phyloP scores from a whole-genome alignment of 2,888 invertebrate genomes.

The Eilema sororculum region DNA sequence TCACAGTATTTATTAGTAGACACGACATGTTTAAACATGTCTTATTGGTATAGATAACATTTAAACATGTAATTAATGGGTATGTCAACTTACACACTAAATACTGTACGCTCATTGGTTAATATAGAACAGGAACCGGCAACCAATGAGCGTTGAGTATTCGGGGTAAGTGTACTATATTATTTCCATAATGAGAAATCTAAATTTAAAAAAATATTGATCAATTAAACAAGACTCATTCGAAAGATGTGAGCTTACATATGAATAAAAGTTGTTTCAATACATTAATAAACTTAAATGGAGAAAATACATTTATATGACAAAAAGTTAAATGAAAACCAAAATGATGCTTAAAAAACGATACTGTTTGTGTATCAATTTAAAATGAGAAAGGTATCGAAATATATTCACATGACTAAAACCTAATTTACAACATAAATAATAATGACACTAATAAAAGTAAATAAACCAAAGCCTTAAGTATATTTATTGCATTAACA shows the following conservation, averaged over 20 bases:
- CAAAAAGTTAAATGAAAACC: neutral
- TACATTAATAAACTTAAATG: neutral
- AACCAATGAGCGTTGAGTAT: neutral
- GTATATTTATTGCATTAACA: neutral
- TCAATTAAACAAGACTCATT: neutral
- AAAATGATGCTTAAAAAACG: neutral
- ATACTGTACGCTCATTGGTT: no score
- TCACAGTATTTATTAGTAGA: neutral
- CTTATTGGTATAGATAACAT: neutral
- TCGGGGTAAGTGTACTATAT: no score
- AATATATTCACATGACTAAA: conserved; percentile 6
- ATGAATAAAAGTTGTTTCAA: no score
- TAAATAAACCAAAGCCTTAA: conserved; percentile 3
- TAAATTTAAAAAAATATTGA: no score
- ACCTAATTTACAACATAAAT: neutral
- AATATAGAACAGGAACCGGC: neutral
- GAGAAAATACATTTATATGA: neutral
- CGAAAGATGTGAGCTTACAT: no score
- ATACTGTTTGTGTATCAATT: no score
- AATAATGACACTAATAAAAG: neutral
- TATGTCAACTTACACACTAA: no score
- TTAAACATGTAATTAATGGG: no score
- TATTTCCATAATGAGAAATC: no score
- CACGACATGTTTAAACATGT: neutral
- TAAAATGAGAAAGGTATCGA: neutral